These are phyloP conservation scores for Notospermus geniculatus DNA, from an alignment of 1,140 invertebrate genomes.

Conservation along the genomic window DNA sequence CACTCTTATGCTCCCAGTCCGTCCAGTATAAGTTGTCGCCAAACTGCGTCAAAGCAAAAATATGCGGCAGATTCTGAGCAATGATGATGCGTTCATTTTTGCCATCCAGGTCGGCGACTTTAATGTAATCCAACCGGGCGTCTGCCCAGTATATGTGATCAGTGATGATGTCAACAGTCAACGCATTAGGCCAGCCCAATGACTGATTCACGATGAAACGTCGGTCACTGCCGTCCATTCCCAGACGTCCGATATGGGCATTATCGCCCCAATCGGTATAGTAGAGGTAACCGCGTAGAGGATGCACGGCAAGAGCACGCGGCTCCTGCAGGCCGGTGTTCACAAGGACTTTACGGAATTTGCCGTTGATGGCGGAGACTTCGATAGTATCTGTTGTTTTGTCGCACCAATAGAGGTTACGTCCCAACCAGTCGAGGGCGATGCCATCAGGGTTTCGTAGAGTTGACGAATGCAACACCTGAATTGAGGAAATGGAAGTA, in stretches of 20 bases:
- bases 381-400: conserved; percentile 92
- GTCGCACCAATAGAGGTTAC: conserved; percentile 95
- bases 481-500: neutral
- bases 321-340: conserved; percentile 88
- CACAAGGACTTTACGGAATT: conserved; percentile 78
- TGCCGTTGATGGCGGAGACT: conserved; percentile 83
- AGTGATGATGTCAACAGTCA: conserved; percentile 92
- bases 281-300: conserved; percentile 73
- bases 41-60: conserved; percentile 91
- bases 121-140: conserved; percentile 88
- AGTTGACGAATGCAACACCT: conserved; percentile 40
- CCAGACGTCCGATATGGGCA: conserved; percentile 90
- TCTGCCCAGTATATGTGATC: conserved; percentile 98
- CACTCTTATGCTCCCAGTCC: conserved; percentile 81
- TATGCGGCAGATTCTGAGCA: conserved; percentile 68
- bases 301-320: conserved; percentile 90
- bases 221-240: conserved; percentile 90
- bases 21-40: conserved; percentile 96
- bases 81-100: conserved; percentile 60
- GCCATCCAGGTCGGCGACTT: conserved; percentile 62
- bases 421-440: conserved; percentile 93
- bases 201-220: conserved; percentile 89
- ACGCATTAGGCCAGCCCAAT: conserved; percentile 88
- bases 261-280: conserved; percentile 99
- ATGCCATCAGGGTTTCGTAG: conserved; percentile 75